Evolutionary conservation across 2,797 vertebrate species (phyloP).

Genomic region (Hydrocynus forskahlii): DNA sequence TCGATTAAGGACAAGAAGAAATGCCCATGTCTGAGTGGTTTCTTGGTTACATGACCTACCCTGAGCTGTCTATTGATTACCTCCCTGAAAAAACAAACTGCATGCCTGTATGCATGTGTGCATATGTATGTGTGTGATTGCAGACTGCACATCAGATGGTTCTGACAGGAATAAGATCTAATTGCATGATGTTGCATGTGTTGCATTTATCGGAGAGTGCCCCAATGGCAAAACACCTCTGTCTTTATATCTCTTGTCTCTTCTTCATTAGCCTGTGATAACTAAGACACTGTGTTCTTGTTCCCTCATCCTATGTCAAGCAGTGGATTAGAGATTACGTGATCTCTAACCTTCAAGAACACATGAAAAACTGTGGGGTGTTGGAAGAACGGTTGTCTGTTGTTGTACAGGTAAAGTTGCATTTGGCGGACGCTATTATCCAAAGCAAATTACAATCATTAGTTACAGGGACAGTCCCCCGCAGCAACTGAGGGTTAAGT

Average conservation of each 20-base stretch:
- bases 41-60: background rate
- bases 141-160: slow-evolving; percentile 18
- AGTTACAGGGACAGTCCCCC: too few species aligned
- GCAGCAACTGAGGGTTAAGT: too few species aligned
- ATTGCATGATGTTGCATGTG: background rate
- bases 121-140: slow-evolving; percentile 23
- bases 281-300: background rate
- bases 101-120: slow-evolving; percentile 38
- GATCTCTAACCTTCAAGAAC: background rate
- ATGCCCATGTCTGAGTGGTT: background rate
- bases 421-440: too few species aligned
- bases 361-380: background rate
- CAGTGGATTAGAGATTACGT: background rate
- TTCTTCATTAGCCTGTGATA: slow-evolving; percentile 3
- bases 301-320: background rate
- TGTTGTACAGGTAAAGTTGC: too few species aligned
- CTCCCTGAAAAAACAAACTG: slow-evolving; percentile 52
- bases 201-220: background rate
- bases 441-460: too few species aligned
- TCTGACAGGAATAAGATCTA: slow-evolving; percentile 5
- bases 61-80: background rate
- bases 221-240: background rate
- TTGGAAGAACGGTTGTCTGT: too few species aligned
- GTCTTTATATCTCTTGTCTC: background rate
- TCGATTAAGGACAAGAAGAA: slow-evolving; percentile 1